Conservation (phyloP, 2,113 vertebrate genomes). For the Columba janthina region DNA sequence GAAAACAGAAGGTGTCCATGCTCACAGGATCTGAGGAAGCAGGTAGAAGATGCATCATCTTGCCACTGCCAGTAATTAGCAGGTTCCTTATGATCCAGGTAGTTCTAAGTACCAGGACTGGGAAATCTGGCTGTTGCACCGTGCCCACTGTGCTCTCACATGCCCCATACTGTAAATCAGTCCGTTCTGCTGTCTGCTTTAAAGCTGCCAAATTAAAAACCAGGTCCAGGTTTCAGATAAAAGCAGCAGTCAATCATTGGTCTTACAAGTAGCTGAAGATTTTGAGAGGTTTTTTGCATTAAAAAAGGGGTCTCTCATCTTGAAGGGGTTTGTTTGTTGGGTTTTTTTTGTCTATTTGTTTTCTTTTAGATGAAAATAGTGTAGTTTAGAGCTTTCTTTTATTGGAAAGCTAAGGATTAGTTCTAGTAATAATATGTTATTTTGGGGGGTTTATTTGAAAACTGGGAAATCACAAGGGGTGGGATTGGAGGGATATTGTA, state of each 20-base stretch:
- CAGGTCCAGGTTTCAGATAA: background rate
- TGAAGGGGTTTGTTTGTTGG: rapidly evolving
- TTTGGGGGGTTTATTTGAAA: background rate
- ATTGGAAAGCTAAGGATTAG: background rate
- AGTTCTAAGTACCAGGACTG: background rate
- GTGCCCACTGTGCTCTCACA: background rate
- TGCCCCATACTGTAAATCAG: rapidly evolving
- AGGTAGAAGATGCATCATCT: background rate
- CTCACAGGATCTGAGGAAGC: background rate
- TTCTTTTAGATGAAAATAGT: background rate
- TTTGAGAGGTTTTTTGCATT: background rate
- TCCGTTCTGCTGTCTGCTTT: background rate
- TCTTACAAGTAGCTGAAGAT: background rate
- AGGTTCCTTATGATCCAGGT: background rate
- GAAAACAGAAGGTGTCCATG: background rate
- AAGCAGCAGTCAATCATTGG: background rate
- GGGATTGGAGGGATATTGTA: background rate
- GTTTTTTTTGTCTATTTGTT: background rate
- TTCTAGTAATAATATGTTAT: background rate
- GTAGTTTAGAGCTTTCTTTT: background rate
- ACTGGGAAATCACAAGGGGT: background rate
- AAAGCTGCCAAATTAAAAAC: background rate
- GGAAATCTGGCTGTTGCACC: background rate
- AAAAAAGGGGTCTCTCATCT: background rate
- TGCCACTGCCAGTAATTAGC: background rate